Evolutionary conservation across 2,797 vertebrate genomes (phyloP).

Genomic region (Clarias pachynema): DNA sequence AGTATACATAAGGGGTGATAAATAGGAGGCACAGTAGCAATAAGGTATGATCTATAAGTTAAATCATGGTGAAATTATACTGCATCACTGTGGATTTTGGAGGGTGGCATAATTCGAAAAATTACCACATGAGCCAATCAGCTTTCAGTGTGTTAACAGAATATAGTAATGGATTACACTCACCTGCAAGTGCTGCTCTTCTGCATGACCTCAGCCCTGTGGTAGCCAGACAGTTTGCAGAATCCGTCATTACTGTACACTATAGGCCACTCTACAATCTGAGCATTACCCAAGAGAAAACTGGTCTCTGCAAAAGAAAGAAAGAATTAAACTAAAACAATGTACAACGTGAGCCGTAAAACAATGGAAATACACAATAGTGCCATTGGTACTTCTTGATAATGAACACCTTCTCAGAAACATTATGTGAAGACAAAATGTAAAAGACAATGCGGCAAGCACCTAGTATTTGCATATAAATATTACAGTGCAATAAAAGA

Average conservation of each 20-base stretch:
- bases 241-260: constrained; percentile 99
- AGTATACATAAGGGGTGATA: not conserved
- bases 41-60: not conserved
- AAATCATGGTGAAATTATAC: not conserved
- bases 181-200: constrained; percentile 98
- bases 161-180: constrained; percentile 40
- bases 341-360: not conserved
- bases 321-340: not conserved
- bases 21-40: not conserved
- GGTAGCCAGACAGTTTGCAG: constrained; percentile 96
- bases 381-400: not conserved
- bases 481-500: constrained; percentile 29
- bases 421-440: constrained; percentile 5
- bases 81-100: not conserved
- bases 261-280: constrained; percentile 96
- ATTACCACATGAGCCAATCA: not conserved
- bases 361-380: not conserved
- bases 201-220: constrained; percentile 98
- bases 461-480: constrained; percentile 6
- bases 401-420: constrained; percentile 15
- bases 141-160: not conserved
- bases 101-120: not conserved
- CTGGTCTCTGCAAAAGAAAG: constrained; percentile 85
- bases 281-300: constrained; percentile 96
- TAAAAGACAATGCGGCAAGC: not conserved